phyloP scores from a whole-genome alignment of 1,140 invertebrate species.

The Eupristina koningsbergeri region DNA sequence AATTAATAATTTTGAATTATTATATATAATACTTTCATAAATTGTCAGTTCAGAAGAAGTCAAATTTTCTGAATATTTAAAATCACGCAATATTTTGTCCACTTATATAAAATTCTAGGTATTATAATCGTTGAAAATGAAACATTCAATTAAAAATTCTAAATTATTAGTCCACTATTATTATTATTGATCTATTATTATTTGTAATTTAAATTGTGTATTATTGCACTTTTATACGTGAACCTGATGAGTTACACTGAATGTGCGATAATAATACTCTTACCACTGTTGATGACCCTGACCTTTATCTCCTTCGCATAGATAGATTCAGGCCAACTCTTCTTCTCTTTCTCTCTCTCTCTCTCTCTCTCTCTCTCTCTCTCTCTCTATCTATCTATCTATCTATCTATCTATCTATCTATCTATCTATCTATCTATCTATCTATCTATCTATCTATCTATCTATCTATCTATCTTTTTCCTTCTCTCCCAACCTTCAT shows the following conservation, averaged over 20 bases:
- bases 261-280: conserved; percentile 63
- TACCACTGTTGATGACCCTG: conserved; percentile 64
- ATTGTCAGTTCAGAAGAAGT: no score
- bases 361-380: conserved; percentile 2
- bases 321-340: conserved; percentile 58
- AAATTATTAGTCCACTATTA: no score
- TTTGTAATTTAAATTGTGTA: not conserved
- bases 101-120: no score
- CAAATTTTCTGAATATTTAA: no score
- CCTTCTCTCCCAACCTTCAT: not conserved
- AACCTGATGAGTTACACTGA: not conserved
- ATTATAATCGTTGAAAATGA: no score
- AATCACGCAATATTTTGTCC: no score
- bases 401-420: no score
- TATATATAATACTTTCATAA: no score
- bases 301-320: conserved; percentile 61
- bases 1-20: no score
- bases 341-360: not conserved
- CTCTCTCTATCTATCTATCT: not conserved
- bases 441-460: not conserved
- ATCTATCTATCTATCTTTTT: no score
- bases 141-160: no score
- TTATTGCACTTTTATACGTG: not conserved
- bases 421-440: not conserved
- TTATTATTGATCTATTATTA: not conserved